Conservation (phyloP, 2,797 vertebrate genomes). For the Taenioides sp. region DNA sequence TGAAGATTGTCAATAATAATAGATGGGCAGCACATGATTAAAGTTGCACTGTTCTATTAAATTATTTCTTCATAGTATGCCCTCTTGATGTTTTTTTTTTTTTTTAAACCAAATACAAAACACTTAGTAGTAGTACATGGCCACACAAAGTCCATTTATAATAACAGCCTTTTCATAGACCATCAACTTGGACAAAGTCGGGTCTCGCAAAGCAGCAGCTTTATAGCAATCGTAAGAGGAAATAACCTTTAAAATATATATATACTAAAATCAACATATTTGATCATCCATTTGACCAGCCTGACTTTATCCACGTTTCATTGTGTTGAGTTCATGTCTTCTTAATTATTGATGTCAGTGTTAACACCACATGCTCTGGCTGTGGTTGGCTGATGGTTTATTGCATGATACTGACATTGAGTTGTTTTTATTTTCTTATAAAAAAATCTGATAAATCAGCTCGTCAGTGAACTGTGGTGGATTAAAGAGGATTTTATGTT, state of each 20-base stretch:
- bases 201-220: constrained; percentile 53
- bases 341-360: constrained; percentile 32
- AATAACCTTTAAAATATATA: constrained; percentile 9
- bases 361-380: constrained; percentile 53
- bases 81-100: background rate
- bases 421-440: constrained; percentile 18
- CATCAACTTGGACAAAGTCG: constrained; percentile 60
- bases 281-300: constrained; percentile 10
- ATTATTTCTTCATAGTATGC: background rate
- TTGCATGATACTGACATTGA: constrained; percentile 64
- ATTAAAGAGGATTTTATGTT: constrained; percentile 2
- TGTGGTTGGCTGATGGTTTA: constrained; percentile 59
- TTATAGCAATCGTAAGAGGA: constrained; percentile 35
- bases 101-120: background rate
- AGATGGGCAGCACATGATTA: background rate
- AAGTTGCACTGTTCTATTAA: background rate
- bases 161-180: constrained; percentile 13
- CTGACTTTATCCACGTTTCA: constrained; percentile 59
- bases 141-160: background rate
- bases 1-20: background rate
- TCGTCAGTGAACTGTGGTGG: constrained; percentile 50
- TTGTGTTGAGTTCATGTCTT: constrained; percentile 20
- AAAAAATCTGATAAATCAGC: constrained; percentile 35
- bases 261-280: background rate
- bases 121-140: background rate